Base-by-base conservation (phyloP, 2,797 vertebrate genomes). In the Brachyrhaphis roseni region DNA sequence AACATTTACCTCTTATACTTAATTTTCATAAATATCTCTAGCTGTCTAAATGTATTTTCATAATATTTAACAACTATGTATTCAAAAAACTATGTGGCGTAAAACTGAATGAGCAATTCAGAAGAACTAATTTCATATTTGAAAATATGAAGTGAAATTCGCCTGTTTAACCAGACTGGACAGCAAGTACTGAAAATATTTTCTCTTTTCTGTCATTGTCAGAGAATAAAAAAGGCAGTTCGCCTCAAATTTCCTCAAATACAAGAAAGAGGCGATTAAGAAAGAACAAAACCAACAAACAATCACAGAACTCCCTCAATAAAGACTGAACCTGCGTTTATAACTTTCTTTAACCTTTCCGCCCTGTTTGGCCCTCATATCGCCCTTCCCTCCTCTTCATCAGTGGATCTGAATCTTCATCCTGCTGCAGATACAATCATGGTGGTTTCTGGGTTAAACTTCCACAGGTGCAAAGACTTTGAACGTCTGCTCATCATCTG, bases 371-470 rank as follows among this genome's bases (percentile, higher is more conserved):
- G 78, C 84, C 88, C 73, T 82, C 77, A 64, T 41, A 39, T 75
- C 28, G 64, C 41, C 36, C 39, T 13, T 68, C 71, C 20, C 73
- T 39, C 57, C 0, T 16, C 57, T 73, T 46, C 64, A 18, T 62
- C 39, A 47, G 49, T 71, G 18, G 57, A 8, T 49, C 81, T 70
- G 81, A 82, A 36, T 77, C 81, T 31, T 64, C 84, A 76, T 82
- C 84, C 80, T 82, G 83, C 51, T 70, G 5, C 78, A 81, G 66
- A 82, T 41, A 45, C 1, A 3, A 78, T 80, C 72, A 13, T 71
- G 64, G 74, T 72, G 72, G 83, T 85, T 89, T 88, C 86, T 87
- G 78, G 78, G 82, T 88, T 81, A 34, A 11, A 70, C 79, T 77
- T 86, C 74, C 41, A 76, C 81, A 87, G 83, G 80, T 88, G 81